A percentile compares a stretch with the other conserved stretches of the same genome.
These are phyloP conservation scores for Notothenia coriiceps DNA, from an alignment of 2,113 vertebrate genomes.

Conservation along the genomic window DNA sequence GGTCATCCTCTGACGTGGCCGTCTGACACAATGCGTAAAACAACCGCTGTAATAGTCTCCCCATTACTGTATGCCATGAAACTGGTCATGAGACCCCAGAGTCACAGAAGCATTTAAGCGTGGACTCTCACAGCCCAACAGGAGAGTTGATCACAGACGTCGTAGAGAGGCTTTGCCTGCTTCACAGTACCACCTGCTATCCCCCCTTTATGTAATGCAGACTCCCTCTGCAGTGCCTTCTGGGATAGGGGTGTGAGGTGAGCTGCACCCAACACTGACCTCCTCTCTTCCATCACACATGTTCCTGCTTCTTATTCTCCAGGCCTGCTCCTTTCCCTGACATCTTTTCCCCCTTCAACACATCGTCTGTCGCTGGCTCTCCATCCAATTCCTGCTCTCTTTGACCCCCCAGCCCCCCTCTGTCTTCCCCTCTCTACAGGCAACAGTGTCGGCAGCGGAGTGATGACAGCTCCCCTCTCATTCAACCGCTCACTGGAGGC, in stretches of 20 bases:
- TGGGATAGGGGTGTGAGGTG: slow-evolving; percentile 74
- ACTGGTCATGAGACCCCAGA: slow-evolving; percentile 57
- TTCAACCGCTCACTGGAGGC: slow-evolving; percentile 69
- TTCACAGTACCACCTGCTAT: slow-evolving; percentile 57
- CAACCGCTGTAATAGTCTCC: slow-evolving; percentile 50
- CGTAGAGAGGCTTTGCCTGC: slow-evolving; percentile 11
- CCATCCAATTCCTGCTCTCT: slow-evolving; percentile 33
- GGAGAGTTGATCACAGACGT: slow-evolving; percentile 45
- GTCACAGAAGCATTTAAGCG: slow-evolving; percentile 52
- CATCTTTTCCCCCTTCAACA: slow-evolving; percentile 65
- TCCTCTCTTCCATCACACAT: slow-evolving; percentile 58
- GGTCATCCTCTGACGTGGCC: slow-evolving; percentile 62
- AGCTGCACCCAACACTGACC: slow-evolving; percentile 61
- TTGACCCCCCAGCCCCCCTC: neutral
- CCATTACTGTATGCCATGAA: slow-evolving; percentile 53
- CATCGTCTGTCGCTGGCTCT: slow-evolving; percentile 46
- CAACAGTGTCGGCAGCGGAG: slow-evolving; percentile 57
- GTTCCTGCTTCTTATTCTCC: slow-evolving; percentile 23
- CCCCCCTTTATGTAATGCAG: slow-evolving; percentile 63
- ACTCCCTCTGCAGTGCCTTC: slow-evolving; percentile 49
- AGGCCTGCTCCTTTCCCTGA: slow-evolving; percentile 46
- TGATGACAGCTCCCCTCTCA: slow-evolving; percentile 80
- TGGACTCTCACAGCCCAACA: slow-evolving; percentile 37
- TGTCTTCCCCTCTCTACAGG: slow-evolving; percentile 48
- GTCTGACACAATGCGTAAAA: slow-evolving; percentile 51